Percentiles rank a stretch among this genome's conserved stretches.
Evolutionary conservation across 2,797 vertebrate genomes (phyloP).

Genomic region (Hybognathus amarus): DNA sequence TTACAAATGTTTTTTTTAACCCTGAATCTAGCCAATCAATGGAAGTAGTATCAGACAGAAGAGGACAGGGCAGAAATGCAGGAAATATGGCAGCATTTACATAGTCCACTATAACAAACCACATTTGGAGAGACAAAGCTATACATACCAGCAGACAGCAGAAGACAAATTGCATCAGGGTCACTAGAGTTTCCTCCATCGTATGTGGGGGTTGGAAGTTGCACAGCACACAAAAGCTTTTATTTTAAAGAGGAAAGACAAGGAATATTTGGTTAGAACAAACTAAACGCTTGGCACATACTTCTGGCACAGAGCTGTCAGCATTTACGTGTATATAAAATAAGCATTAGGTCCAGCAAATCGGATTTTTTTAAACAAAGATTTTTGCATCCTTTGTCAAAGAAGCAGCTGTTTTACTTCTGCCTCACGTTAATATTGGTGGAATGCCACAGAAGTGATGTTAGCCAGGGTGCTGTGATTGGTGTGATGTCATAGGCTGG

Average conservation of each 20-base stretch:
- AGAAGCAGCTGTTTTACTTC: not conserved
- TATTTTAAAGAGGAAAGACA: conserved; percentile 8
- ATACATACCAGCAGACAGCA: conserved; percentile 65
- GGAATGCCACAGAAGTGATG: conserved; percentile 11
- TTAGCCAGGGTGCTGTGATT: not conserved
- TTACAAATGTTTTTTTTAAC: too few species aligned
- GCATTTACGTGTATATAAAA: not conserved
- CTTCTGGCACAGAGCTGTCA: conserved; percentile 5
- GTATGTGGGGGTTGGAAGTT: conserved; percentile 1
- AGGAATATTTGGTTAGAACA: not conserved
- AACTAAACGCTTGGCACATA: not conserved
- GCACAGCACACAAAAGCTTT: not conserved
- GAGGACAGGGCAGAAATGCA: conserved; percentile 10
- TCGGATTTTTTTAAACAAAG: conserved; percentile 21
- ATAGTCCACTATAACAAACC: conserved; percentile 34
- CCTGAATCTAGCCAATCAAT: not conserved
- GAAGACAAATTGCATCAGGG: conserved; percentile 37
- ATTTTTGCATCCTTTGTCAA: conserved; percentile 16
- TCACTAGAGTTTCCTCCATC: not conserved
- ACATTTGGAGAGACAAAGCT: conserved; percentile 54
- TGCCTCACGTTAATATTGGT: not conserved
- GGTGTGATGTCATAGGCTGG: conserved; percentile 24
- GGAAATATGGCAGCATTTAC: conserved; percentile 57
- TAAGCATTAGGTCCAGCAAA: conserved; percentile 11
- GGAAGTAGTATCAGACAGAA: conserved; percentile 15